Percentiles rank a stretch among this genome's conserved stretches.
These are phyloP conservation scores for Encarsia formosa DNA, from an alignment of 2,888 invertebrate species.

Conservation along the genomic window DNA sequence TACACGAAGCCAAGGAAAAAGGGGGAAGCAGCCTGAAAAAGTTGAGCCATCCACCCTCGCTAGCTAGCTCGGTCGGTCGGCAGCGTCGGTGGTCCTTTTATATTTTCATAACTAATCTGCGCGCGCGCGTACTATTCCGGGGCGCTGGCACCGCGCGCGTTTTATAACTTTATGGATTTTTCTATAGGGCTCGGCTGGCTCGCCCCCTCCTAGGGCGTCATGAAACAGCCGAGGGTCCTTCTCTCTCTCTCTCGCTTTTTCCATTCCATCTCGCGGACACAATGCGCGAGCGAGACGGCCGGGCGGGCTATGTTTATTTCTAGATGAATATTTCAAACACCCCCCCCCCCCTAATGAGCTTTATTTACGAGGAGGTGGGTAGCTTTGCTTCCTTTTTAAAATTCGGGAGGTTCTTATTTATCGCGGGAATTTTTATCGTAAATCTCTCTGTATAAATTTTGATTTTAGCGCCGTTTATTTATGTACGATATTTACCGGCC, in stretches of 20 bases:
- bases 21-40: constrained; percentile 39
- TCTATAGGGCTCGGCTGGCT: constrained; percentile 51
- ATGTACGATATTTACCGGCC: no score
- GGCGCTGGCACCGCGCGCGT: constrained; percentile 56
- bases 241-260: not conserved
- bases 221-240: not conserved
- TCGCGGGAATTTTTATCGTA: no score
- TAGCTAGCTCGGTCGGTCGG: constrained; percentile 20
- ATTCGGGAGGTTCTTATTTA: no score
- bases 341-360: no score
- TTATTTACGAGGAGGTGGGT: no score
- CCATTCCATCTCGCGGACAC: constrained; percentile 4
- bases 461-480: no score
- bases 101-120: constrained; percentile 48
- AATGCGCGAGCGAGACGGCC: constrained; percentile 22
- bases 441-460: no score
- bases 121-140: constrained; percentile 42
- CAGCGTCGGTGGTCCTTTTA: constrained; percentile 37
- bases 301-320: no score
- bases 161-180: constrained; percentile 68
- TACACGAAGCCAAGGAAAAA: constrained; percentile 12
- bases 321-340: no score
- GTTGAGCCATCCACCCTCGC: constrained; percentile 44
- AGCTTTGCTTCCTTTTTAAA: no score
- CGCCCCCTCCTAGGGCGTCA: not conserved